These are phyloP conservation scores for Alviniconcha marisindica DNA, from an alignment of 1,140 invertebrate species.

Conservation along the genomic window DNA sequence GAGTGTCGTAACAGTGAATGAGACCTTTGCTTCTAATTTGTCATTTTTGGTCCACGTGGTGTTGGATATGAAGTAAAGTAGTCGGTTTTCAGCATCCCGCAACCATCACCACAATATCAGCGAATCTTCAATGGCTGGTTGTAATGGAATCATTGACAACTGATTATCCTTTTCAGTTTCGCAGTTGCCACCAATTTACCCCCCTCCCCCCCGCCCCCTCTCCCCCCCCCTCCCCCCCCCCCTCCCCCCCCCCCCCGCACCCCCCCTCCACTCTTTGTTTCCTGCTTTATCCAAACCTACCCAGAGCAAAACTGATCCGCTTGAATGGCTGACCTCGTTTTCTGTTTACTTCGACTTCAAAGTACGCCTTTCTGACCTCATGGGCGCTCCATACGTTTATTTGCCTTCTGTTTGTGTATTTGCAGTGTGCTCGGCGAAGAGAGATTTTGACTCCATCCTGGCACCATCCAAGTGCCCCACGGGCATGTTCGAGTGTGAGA, in stretches of 20 bases:
- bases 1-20: no score
- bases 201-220: no score
- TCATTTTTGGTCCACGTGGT: neutral
- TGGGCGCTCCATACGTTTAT: neutral
- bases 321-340: neutral
- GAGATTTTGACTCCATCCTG: neutral
- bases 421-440: neutral
- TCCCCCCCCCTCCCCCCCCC: no score
- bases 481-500: slow-evolving; percentile 6
- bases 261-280: no score
- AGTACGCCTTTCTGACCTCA: neutral
- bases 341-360: neutral
- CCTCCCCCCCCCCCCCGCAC: no score
- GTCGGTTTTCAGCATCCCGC: no score
- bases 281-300: neutral
- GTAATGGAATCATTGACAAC: no score
- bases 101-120: no score
- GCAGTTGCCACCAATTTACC: no score
- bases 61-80: neutral
- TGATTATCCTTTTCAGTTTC: no score
- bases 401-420: neutral
- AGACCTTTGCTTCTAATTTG: no score
- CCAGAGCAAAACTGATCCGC: neutral
- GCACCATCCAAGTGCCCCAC: neutral
- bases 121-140: no score